Base-by-base conservation (phyloP, 2,888 invertebrate genomes). In the Thalpophila matura region DNA sequence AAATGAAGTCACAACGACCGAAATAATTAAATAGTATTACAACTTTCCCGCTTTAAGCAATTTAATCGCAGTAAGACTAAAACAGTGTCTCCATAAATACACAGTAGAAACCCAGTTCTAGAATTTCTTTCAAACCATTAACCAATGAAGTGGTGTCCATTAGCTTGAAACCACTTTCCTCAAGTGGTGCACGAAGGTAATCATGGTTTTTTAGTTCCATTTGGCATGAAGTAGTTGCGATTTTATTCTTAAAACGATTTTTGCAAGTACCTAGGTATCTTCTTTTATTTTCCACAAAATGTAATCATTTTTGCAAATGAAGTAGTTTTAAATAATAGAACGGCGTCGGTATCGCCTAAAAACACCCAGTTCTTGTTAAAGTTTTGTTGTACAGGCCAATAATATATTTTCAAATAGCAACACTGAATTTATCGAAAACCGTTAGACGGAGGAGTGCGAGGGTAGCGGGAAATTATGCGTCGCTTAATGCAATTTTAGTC, bases 131-230 rank as follows among this genome's bases (percentile, higher is more conserved):
- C 71, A 37, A 46, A 14, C 59, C 67, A 67, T 71, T 67, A 67
- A 46, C 47, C 62, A 68, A 61, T 74, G 50, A 76, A 62, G 42
- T 46, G 54, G 59, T 40, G 31, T 60, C 66, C 66, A 77, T 74
- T 77, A 64, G 55, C 45, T 51, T 49, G 59, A 42, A 58, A 59
- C 62, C 66, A 61, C 65, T 75, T 60, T 45, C 26, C 35, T 35
- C 22, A 9, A 43, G 31, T 12, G 37, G 59, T 64, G 61, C 68
- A 56, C 64, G 72, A 77, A 77, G 73, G 71, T 72, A 62, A 77
- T 65, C 58, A 58, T 49, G 71, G 54, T 76, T 63, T 55, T 63
- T 62, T 59, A 29, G 27, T 45, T 16, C 49, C n/a, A 53, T 20
- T 47, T 18, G 12, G 20, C 14, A 37, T 38, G 24, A 40, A 45